phyloP scores from a whole-genome alignment of 2,113 vertebrate species.

The Polypterus bichir region DNA sequence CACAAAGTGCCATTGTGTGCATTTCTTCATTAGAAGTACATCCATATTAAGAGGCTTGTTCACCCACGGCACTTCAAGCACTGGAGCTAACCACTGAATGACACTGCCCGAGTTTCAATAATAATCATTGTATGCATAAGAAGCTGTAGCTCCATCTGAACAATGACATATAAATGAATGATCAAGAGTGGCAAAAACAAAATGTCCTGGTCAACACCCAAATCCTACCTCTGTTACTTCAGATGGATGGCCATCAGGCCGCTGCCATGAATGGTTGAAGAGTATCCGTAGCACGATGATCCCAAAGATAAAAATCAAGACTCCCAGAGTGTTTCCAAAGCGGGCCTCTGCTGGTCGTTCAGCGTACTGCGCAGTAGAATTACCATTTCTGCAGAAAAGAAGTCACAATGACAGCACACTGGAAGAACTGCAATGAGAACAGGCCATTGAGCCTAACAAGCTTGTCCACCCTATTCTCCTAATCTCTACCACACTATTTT shows the following conservation, averaged over 20 bases:
- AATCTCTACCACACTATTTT: neutral
- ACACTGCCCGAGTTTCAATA: too few relatives aligned
- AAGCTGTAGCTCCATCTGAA: too few relatives aligned
- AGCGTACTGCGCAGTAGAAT: constrained; percentile 35
- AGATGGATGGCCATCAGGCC: constrained; percentile 35
- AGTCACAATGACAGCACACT: neutral
- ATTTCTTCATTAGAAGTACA: too few relatives aligned
- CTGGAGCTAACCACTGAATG: too few relatives aligned
- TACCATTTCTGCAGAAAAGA: constrained; percentile 40
- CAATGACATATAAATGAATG: too few relatives aligned
- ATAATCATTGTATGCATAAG: too few relatives aligned
- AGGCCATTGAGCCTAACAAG: neutral
- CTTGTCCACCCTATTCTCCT: neutral
- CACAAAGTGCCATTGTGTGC: too few relatives aligned
- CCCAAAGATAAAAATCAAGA: constrained; percentile 63
- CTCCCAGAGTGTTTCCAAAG: constrained; percentile 62
- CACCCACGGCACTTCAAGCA: too few relatives aligned
- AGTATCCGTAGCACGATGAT: constrained; percentile 65
- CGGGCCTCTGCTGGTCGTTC: constrained; percentile 63
- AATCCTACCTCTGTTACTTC: rapidly evolving
- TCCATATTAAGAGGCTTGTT: too few relatives aligned
- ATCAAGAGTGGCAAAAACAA: too few relatives aligned
- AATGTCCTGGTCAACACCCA: too few relatives aligned
- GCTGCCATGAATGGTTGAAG: constrained; percentile 61
- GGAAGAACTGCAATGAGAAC: constrained; percentile 5